phyloP scores from a whole-genome alignment of 2,113 vertebrate species.

The Heterotilapia buettikoferi region DNA sequence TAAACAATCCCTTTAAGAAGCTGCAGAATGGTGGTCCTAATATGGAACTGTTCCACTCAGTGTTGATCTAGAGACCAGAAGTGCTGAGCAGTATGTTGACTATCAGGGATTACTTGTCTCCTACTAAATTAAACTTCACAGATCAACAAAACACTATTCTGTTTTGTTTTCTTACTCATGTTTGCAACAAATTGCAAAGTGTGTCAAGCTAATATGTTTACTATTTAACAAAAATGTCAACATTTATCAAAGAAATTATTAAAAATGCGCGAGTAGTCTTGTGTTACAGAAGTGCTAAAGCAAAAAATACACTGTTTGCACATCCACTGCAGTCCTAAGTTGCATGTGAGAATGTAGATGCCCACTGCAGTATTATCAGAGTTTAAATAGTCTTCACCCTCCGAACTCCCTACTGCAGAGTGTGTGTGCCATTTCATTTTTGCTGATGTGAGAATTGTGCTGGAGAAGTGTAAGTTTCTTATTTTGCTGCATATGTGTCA shows the following conservation, averaged over 20 bases:
- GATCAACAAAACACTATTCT: not conserved
- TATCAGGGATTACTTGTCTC: not conserved
- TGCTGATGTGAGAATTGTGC: not conserved
- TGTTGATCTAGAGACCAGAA: conserved; percentile 7
- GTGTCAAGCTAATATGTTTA: not conserved
- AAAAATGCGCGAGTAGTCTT: accelerated
- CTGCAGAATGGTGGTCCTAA: conserved; percentile 38
- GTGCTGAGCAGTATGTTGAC: not conserved
- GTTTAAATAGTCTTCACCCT: not conserved
- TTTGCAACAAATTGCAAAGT: not conserved
- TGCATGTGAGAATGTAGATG: not conserved
- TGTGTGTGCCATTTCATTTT: not conserved
- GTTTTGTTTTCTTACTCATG: not conserved
- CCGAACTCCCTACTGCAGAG: not conserved
- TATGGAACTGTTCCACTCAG: conserved; percentile 50
- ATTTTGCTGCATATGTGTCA: not conserved
- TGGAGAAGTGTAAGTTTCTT: not conserved
- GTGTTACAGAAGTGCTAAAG: not conserved
- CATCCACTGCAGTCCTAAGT: not conserved
- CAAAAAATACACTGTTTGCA: not conserved
- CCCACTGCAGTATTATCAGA: not conserved
- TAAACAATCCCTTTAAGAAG: conserved; percentile 36
- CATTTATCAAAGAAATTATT: not conserved
- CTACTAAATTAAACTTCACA: not conserved
- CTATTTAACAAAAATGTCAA: not conserved